Conservation (phyloP, 2,797 vertebrate species). For the Perdix hodgsoniae region DNA sequence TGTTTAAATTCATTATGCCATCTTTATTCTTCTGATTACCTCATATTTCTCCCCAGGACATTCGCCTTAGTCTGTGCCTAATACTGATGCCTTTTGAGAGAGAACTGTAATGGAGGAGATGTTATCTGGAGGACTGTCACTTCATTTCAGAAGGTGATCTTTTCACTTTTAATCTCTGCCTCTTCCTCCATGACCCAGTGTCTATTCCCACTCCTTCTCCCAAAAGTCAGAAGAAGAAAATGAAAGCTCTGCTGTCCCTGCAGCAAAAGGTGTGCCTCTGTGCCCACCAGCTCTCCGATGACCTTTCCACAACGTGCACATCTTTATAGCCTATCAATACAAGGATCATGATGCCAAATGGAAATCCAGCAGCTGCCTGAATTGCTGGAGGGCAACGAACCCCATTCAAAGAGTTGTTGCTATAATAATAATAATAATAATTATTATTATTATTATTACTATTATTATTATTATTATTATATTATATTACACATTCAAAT, state of each 20-base stretch:
- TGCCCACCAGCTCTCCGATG: background rate
- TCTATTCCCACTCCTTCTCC: background rate
- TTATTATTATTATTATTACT: background rate
- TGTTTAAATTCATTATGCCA: background rate
- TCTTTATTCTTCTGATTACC: background rate
- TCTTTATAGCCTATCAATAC: constrained; percentile 42
- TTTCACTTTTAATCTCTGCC: background rate
- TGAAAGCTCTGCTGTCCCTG: background rate
- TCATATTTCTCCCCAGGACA: background rate
- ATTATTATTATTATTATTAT: background rate
- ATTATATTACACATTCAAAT: constrained; percentile 63
- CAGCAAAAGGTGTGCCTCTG: background rate
- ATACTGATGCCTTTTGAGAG: background rate
- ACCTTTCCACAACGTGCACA: background rate
- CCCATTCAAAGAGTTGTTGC: background rate
- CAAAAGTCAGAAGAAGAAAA: constrained; percentile 7
- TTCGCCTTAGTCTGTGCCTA: background rate
- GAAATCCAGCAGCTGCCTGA: constrained; percentile 47
- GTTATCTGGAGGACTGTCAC: background rate
- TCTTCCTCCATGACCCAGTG: background rate
- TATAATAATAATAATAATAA: too few relatives aligned
- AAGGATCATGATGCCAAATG: constrained; percentile 62
- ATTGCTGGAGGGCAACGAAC: constrained; percentile 44
- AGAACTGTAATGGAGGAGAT: background rate
- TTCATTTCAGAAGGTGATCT: constrained; percentile 19